Conservation (phyloP, 2,113 vertebrate genomes). For the Anseranas semipalmata region DNA sequence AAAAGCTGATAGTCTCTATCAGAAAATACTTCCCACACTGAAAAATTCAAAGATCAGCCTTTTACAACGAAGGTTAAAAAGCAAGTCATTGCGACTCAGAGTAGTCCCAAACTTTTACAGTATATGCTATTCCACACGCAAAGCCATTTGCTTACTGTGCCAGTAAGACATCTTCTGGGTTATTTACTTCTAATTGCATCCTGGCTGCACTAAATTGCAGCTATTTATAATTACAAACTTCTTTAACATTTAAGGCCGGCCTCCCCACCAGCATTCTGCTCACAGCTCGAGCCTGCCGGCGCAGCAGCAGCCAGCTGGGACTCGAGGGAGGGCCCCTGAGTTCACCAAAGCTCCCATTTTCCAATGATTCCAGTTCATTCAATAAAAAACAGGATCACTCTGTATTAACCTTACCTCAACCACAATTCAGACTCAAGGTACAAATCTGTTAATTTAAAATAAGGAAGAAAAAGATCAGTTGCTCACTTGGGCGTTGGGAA, state of each 20-base stretch:
- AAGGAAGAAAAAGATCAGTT: not conserved
- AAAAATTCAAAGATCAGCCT: not conserved
- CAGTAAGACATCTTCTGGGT: not conserved
- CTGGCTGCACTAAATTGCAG: constrained; percentile 16
- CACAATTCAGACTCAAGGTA: not conserved
- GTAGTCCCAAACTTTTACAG: not conserved
- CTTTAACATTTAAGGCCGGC: not conserved
- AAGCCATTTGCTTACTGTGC: not conserved
- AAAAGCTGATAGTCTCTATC: not conserved
- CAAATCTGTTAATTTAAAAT: not conserved
- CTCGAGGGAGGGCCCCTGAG: not conserved
- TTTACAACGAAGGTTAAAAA: not conserved
- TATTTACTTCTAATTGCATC: constrained; percentile 20
- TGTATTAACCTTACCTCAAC: not conserved
- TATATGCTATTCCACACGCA: not conserved
- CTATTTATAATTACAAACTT: constrained; percentile 20
- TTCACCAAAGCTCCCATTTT: not conserved
- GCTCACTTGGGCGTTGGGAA: not conserved
- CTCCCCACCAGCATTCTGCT: not conserved
- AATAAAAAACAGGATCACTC: not conserved
- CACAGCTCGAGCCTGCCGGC: not conserved
- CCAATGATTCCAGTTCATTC: not conserved
- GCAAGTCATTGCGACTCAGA: not conserved
- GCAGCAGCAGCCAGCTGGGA: not conserved
- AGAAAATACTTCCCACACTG: not conserved